Evolutionary conservation across 2,888 invertebrate species (phyloP), one percentile per base, ranked within the genome.

Genomic region (Strigamia transsilvanica): DNA sequence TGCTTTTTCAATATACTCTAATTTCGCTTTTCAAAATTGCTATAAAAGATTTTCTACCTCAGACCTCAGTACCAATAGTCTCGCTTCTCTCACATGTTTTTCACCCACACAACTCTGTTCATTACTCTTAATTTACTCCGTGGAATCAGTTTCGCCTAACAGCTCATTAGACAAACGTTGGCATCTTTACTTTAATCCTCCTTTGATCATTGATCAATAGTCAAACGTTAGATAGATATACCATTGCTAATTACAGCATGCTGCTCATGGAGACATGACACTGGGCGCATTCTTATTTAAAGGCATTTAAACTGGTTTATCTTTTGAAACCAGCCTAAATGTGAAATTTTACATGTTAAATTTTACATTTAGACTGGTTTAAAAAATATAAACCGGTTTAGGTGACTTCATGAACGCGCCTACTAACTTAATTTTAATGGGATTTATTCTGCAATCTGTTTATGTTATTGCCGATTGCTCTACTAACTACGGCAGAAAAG

Each of bases 131-230:
- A 66, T 66, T 66, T 66, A 66, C 21, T 0, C 18, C 61, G 6
- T 66, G 7, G 23, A 66, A 66, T 66, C 61, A 23, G 23, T 66
- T 18, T 15, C 7, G 18, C 9, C 23, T 6, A 66, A 66, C 6
- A 66, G 61, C 61, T 66, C 61, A 66, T 66, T 66, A 66, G 23
- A 66, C 61, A 10, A 7, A 18, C 6, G 21, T 21, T 66, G 21
- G 18, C 61, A 66, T n/a, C 61, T 66, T 66, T 21, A 66, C 23
- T 66, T 23, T 66, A 66, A 66, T 66, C 61, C 61, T 18, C 21
- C 9, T 46, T 15, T 66, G 61, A 66, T 10, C 51, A 18, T 15
- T 66, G 61, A 66, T 46, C 21, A 66, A 12, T 21, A 23, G 61
- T 66, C 61, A 23, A 66, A 18, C 23, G 61, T 21, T 3, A 66